phyloP scores from a whole-genome alignment of 2,888 invertebrate species.

The Patella pellucida region DNA sequence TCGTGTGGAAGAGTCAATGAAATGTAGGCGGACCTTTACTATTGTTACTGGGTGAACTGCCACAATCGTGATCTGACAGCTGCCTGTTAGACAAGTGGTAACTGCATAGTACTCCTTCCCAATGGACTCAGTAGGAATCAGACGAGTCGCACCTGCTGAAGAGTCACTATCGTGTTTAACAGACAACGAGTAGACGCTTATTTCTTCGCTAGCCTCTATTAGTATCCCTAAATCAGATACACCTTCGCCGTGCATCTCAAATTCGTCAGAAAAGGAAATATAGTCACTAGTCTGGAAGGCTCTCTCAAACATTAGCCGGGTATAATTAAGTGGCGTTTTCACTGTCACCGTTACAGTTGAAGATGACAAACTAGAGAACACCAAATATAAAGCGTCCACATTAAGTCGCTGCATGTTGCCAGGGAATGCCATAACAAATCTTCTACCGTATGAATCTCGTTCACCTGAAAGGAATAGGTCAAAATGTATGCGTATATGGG shows the following conservation, averaged over 20 bases:
- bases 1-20: background rate
- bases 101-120: slow-evolving; percentile 19
- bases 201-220: slow-evolving; percentile 3
- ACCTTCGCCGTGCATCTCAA: background rate
- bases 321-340: background rate
- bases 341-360: background rate
- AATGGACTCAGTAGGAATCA: slow-evolving; percentile 9
- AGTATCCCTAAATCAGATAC: slow-evolving; percentile 13
- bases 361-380: background rate
- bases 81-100: slow-evolving; percentile 4
- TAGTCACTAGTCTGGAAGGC: background rate
- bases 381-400: background rate
- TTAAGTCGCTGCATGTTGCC: background rate
- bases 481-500: too few species aligned
- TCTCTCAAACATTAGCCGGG: background rate
- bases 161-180: background rate
- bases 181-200: background rate
- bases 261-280: background rate
- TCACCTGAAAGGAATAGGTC: slow-evolving; percentile 1
- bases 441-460: slow-evolving; percentile 10
- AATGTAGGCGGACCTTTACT: slow-evolving; percentile 1
- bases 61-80: slow-evolving; percentile 13
- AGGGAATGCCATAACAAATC: slow-evolving; percentile 16
- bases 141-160: background rate
- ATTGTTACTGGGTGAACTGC: slow-evolving; percentile 15